Percentiles rank a stretch among this genome's conserved stretches.
Conservation (phyloP, 2,113 vertebrate species). For the Scophthalmus maximus region DNA sequence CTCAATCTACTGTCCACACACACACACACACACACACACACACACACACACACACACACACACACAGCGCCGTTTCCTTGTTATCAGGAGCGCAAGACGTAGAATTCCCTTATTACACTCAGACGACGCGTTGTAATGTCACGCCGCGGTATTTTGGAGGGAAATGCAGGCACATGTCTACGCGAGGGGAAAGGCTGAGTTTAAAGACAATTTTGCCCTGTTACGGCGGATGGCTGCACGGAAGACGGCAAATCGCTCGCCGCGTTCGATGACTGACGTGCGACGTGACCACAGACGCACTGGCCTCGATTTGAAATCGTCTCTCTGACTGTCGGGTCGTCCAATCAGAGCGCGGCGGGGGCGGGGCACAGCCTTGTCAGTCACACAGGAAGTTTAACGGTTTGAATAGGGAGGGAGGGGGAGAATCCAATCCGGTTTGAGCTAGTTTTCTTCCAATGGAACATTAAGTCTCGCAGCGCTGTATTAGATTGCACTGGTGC, state of each 20-base stretch:
- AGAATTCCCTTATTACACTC: no score
- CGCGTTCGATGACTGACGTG: conserved; percentile 72
- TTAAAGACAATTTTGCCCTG: conserved; percentile 38
- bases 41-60: no score
- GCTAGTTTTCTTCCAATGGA: conserved; percentile 88
- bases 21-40: conserved; percentile 1
- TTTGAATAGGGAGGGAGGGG: conserved; percentile 79
- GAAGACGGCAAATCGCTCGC: conserved; percentile 54
- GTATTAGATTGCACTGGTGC: conserved; percentile 78
- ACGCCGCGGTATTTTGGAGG: background rate
- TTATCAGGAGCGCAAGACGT: no score
- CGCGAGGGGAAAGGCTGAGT: background rate
- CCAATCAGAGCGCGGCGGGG: conserved; percentile 73
- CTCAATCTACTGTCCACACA: background rate
- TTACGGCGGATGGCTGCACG: conserved; percentile 54
- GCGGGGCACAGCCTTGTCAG: conserved; percentile 49
- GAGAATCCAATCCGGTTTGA: conserved; percentile 90
- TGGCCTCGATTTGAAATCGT: conserved; percentile 78
- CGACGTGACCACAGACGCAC: conserved; percentile 70
- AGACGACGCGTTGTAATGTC: no score
- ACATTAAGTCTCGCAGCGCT: conserved; percentile 82
- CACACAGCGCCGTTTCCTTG: no score
- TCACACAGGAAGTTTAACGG: conserved; percentile 80
- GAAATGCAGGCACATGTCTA: background rate
- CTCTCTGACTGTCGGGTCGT: conserved; percentile 32